Base-by-base conservation (phyloP, 1,140 invertebrate species). In the Psix sp. region DNA sequence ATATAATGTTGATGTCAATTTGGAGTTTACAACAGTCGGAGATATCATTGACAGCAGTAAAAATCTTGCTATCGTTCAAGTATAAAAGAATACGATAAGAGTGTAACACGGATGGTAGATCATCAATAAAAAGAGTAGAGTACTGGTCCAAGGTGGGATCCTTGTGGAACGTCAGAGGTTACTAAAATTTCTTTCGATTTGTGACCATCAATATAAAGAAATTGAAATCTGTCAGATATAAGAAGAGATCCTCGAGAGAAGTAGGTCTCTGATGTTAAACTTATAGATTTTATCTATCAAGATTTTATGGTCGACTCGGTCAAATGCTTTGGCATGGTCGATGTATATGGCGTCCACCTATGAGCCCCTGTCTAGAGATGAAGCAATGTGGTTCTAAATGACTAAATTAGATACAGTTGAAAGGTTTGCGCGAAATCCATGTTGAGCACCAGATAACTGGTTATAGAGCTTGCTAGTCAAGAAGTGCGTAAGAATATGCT, bases 151-250 rank as follows among this genome's bases (percentile, higher is more conserved):
- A 54, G n/a, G 10, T 54, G 31, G n/a, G 49, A 39, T 3, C 35
- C 49, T 33, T 54, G 49, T 3, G 49, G 49, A 5, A 54, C 49
- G 3, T 35, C 49, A 6, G 49, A 54, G 17, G n/a, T 3, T 4
- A 10, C n/a, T 24, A 1, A 26, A 14, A 15, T 18, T 14, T 3
- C 10, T 5, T n/a, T 3, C 2, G 10, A 35, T 3, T 13, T 5
- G 11, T 14, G 21, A 1, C 5, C 20, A 2, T 33, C 4, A 6
- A 16, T 5, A 7, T 16, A 3, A 11, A 18, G 3, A 35, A 17
- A 33, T 11, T 11, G 5, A 13, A 11, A 13, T 13, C 33, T 35
- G 11, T 13, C 11, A 6, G 10, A 35, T 5, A 11, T 35, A 35
- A 10, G 33, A 35, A 2, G 2, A 5, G 2, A 35, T 13, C 33